Conservation (phyloP, 2,113 vertebrate species). For the Strix aluco region DNA sequence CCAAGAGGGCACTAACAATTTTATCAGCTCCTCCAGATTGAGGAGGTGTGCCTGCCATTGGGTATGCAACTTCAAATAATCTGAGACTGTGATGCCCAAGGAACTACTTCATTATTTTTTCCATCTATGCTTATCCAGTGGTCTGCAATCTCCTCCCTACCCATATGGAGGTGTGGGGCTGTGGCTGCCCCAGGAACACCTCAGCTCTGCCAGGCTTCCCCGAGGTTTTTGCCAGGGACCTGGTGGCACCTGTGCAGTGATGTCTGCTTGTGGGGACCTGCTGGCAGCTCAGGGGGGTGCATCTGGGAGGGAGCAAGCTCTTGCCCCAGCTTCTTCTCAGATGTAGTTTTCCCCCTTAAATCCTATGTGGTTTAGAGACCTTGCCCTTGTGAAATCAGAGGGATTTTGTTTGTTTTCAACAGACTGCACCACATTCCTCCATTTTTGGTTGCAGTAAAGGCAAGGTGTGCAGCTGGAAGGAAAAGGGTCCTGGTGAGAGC, state of each 20-base stretch:
- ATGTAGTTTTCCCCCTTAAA: not conserved
- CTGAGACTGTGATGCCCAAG: not conserved
- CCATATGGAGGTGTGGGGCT: not conserved
- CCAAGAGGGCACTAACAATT: not conserved
- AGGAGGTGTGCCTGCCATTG: not conserved
- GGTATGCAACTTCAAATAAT: not conserved
- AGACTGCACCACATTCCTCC: not conserved
- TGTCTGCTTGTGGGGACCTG: not conserved
- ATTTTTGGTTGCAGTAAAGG: not conserved
- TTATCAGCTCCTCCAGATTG: not conserved
- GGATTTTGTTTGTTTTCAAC: not conserved
- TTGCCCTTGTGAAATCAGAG: not conserved
- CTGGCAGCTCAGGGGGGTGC: not conserved
- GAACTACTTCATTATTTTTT: not conserved
- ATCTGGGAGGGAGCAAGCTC: not conserved
- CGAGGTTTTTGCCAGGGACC: not conserved
- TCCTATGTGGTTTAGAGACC: not conserved
- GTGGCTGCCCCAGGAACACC: not conserved
- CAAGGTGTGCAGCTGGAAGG: not conserved
- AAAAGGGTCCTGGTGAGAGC: not conserved
- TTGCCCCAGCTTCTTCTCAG: not conserved
- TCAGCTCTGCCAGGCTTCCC: not conserved
- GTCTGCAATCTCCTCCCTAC: not conserved
- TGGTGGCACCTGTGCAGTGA: rapidly evolving
- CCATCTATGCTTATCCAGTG: rapidly evolving